A percentile compares a stretch with the other conserved stretches of the same genome.
Evolutionary conservation across 2,797 vertebrate species (phyloP).

Genomic region (Brotula barbata): DNA sequence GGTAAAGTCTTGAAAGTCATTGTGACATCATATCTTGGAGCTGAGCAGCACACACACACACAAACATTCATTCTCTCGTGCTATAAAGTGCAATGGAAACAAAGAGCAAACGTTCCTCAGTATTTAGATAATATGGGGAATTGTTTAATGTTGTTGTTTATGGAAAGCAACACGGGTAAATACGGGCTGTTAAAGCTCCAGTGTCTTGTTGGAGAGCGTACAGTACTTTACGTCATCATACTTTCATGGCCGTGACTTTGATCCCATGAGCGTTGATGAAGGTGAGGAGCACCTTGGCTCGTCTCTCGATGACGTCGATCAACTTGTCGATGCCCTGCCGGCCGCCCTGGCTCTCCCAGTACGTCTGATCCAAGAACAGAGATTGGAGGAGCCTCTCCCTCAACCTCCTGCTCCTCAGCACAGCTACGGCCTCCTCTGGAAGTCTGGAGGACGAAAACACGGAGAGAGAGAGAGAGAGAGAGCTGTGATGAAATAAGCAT

Average conservation of each 20-base stretch:
- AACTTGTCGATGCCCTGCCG: constrained; percentile 93
- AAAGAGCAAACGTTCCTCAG: neutral
- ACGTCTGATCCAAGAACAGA: constrained; percentile 91
- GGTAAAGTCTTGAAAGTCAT: too few relatives aligned
- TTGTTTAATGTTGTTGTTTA: neutral
- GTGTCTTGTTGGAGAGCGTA: too few relatives aligned
- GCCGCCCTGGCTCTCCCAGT: constrained; percentile 96
- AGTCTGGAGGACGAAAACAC: constrained; percentile 79
- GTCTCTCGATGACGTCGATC: constrained; percentile 91
- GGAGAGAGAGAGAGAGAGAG: neutral
- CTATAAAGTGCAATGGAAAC: too few relatives aligned
- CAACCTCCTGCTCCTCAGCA: constrained; percentile 86
- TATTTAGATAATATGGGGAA: neutral
- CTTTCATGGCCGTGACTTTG: constrained; percentile 84
- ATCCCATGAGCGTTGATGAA: constrained; percentile 92
- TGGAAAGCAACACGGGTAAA: too few relatives aligned
- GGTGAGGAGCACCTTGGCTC: constrained; percentile 88
- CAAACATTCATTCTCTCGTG: too few relatives aligned
- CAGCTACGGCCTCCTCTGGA: constrained; percentile 86
- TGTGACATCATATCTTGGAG: too few relatives aligned
- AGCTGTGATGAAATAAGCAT: too few relatives aligned
- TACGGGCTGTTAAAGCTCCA: too few relatives aligned
- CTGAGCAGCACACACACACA: too few relatives aligned
- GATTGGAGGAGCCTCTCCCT: constrained; percentile 94
- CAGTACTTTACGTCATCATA: constrained; percentile 58